Evolutionary conservation across 2,888 invertebrate species (phyloP).

Genomic region (Drosophila cracens): DNA sequence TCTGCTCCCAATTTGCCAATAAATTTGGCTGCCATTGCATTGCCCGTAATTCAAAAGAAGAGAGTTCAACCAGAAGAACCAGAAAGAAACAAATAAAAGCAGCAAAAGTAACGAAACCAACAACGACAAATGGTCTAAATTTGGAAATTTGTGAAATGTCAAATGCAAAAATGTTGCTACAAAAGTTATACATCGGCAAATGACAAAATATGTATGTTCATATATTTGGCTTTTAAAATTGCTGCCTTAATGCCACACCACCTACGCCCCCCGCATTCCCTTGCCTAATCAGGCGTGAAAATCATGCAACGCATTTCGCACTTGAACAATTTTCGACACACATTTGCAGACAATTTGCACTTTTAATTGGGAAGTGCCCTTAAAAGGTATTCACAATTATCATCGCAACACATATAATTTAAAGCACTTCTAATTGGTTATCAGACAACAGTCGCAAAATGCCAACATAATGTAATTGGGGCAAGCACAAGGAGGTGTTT

Average conservation of each 20-base stretch:
- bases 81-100: slow-evolving; percentile 20
- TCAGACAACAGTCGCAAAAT: slow-evolving; percentile 26
- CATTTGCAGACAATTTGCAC: slow-evolving; percentile 53
- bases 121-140: slow-evolving; percentile 39
- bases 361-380: slow-evolving; percentile 62
- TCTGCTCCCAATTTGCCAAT: slow-evolving; percentile 79
- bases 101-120: slow-evolving; percentile 13
- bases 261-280: neutral
- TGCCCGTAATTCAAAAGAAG: slow-evolving; percentile 69
- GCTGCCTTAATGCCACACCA: slow-evolving; percentile 16
- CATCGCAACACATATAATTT: slow-evolving; percentile 23
- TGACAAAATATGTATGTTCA: slow-evolving; percentile 42
- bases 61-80: slow-evolving; percentile 34
- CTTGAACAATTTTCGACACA: slow-evolving; percentile 48
- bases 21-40: slow-evolving; percentile 74
- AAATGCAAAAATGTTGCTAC: slow-evolving; percentile 36
- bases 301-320: slow-evolving; percentile 44
- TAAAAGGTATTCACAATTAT: slow-evolving; percentile 44
- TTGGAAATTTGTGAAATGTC: slow-evolving; percentile 30
- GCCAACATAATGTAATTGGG: neutral
- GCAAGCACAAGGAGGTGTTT: neutral
- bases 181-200: slow-evolving; percentile 32
- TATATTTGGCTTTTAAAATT: slow-evolving; percentile 35
- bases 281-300: slow-evolving; percentile 63
- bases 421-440: slow-evolving; percentile 58